These are phyloP conservation scores for Anguilla megastoma DNA, from an alignment of 2,797 vertebrate genomes.

Conservation along the genomic window DNA sequence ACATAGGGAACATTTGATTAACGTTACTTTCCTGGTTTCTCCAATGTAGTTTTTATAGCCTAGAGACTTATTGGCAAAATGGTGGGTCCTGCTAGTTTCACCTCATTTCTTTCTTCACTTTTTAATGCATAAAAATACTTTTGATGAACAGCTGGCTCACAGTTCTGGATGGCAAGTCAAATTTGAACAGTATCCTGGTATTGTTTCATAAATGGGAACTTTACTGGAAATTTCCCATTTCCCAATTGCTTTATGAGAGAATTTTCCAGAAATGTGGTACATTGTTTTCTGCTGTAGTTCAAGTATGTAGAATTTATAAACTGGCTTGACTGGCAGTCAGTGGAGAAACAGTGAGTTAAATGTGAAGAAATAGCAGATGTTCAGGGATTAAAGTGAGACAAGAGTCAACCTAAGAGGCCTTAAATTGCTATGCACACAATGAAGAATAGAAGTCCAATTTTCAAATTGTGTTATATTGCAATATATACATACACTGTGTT, in stretches of 20 bases:
- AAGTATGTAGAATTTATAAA: neutral
- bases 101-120: neutral
- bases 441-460: too few species aligned
- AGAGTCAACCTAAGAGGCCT: too few species aligned
- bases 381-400: too few species aligned
- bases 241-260: neutral
- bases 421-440: too few species aligned
- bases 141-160: neutral
- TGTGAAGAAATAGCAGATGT: too few species aligned
- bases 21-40: neutral
- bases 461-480: too few species aligned
- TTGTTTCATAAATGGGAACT: neutral
- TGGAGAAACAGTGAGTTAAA: too few species aligned
- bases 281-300: neutral
- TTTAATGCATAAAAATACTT: neutral
- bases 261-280: neutral
- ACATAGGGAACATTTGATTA: slow-evolving; percentile 27
- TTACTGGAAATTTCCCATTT: neutral
- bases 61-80: neutral
- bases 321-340: neutral
- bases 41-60: neutral
- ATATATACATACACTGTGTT: too few species aligned
- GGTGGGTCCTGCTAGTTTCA: neutral
- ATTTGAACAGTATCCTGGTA: neutral
- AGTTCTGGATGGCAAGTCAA: neutral